Base-by-base conservation (phyloP, 1,140 invertebrate genomes). In the Drosophila nigromelanica region DNA sequence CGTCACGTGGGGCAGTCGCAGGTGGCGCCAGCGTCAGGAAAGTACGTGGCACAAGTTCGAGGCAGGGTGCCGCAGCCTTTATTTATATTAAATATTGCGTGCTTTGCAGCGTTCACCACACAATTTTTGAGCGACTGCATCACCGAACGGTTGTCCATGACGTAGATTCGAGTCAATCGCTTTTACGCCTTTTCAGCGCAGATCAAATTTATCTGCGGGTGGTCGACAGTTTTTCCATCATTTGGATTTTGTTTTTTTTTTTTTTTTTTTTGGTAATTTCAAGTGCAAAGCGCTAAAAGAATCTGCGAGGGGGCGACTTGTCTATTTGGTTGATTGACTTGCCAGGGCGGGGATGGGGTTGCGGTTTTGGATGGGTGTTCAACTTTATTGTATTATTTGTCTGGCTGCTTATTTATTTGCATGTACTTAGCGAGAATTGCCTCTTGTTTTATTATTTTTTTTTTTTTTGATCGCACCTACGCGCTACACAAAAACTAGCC, bases 321-420 rank as follows among this genome's bases (percentile, higher is more conserved):
- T 1, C 6, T 5, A 5, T 5, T 43, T 35, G 43, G 43, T 42
- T 79, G 77, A 79, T 79, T 63, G 71, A 80, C 77, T 75, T 37
- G 30, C 4, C 47, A 10, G 45, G 5, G 18, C 11, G 24, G 21
- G 11, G 45, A 10, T 21, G 27, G 48, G 3, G 27, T 12, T 12
- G 0, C n/a, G 24, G 7, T 4, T 37, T 3, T 3, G 4, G 12
- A n/a, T 4, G 48, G 24, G 11, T 56, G 58, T 14, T 42, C 59
- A 60, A 54, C 39, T 72, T 72, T 55, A 67, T 58, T 67, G 45
- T 73, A 43, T 71, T 80, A 35, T 35, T 66, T 61, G 58, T 68
- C 75, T 87, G 66, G 48, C 60, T 56, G 55, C 8, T 75, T 78
- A 87, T 87, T 86, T 86, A 86, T 86, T 86, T 78, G 78, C 48